Percentiles rank a stretch among this genome's conserved stretches.
These are phyloP conservation scores for Lymantria dispar DNA, from an alignment of 2,888 invertebrate genomes.

Conservation along the genomic window DNA sequence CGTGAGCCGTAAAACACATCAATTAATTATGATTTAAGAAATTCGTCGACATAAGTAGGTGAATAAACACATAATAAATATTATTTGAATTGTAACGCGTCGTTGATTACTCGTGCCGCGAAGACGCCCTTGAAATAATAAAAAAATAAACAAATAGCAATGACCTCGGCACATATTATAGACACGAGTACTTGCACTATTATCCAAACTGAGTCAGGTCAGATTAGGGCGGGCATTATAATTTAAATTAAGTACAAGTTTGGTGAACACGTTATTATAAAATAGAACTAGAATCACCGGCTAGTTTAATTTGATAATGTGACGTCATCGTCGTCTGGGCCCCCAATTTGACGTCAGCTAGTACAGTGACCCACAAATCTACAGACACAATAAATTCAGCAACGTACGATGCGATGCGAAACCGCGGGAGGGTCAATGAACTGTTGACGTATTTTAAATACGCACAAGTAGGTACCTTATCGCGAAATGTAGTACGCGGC, in stretches of 20 bases:
- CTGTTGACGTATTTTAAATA: slow-evolving; percentile 81
- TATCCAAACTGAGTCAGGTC: slow-evolving; percentile 64
- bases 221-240: slow-evolving; percentile 74
- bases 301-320: slow-evolving; percentile 63
- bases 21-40: slow-evolving; percentile 1
- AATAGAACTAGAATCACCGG: slow-evolving; percentile 73
- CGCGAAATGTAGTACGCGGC: slow-evolving; percentile 72
- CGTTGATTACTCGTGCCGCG: slow-evolving; percentile 29
- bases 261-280: slow-evolving; percentile 61
- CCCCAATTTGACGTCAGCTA: slow-evolving; percentile 74
- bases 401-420: slow-evolving; percentile 73
- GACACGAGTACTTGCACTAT: slow-evolving; percentile 54
- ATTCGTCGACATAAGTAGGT: slow-evolving; percentile 1
- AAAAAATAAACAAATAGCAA: slow-evolving; percentile 76
- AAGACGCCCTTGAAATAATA: slow-evolving; percentile 70
- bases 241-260: slow-evolving; percentile 58
- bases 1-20: background rate
- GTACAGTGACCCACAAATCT: slow-evolving; percentile 80
- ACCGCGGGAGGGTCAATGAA: slow-evolving; percentile 73
- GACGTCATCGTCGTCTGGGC: slow-evolving; percentile 74
- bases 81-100: slow-evolving; percentile 23
- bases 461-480: slow-evolving; percentile 74
- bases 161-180: slow-evolving; percentile 76
- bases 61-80: slow-evolving; percentile 20
- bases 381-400: slow-evolving; percentile 80